Percentiles rank a stretch among this genome's conserved stretches.
phyloP scores from a whole-genome alignment of 37 sponge, comb jelly and placozoan species.

The Bolinopsis microptera region DNA sequence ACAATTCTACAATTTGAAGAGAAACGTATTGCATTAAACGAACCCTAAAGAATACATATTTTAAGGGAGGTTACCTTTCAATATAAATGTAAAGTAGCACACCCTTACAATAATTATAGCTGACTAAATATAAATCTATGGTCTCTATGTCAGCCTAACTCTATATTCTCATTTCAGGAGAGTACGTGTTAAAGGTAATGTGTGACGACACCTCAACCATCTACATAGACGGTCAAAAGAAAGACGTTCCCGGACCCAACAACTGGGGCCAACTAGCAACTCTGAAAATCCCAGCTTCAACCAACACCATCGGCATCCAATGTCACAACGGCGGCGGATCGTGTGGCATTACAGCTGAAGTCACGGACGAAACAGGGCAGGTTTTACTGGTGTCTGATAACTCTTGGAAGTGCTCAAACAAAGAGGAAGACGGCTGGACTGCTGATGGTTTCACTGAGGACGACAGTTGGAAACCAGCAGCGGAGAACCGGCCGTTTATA shows the following conservation, averaged over 20 bases:
- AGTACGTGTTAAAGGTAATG: background rate
- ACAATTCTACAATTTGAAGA: too few relatives aligned
- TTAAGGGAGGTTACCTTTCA: too few relatives aligned
- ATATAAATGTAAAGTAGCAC: too few relatives aligned
- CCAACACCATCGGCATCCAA: background rate
- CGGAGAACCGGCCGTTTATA: too few relatives aligned
- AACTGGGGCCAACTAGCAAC: background rate
- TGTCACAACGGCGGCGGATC: background rate
- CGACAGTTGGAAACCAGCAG: background rate
- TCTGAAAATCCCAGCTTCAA: background rate
- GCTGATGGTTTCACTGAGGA: background rate
- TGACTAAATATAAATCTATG: too few relatives aligned
- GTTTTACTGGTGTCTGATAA: background rate
- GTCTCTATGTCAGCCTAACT: too few relatives aligned
- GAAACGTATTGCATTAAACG: too few relatives aligned
- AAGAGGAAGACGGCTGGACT: background rate
- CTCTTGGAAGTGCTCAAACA: background rate
- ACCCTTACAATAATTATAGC: too few relatives aligned
- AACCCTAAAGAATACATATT: too few relatives aligned
- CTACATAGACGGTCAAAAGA: background rate
- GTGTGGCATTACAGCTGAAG: background rate
- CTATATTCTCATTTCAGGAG: too few relatives aligned
- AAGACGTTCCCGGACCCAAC: background rate
- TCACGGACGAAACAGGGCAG: background rate
- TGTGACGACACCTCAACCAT: background rate